Base-by-base conservation (phyloP, 2,888 invertebrate genomes). In the Monochamus alternatus region DNA sequence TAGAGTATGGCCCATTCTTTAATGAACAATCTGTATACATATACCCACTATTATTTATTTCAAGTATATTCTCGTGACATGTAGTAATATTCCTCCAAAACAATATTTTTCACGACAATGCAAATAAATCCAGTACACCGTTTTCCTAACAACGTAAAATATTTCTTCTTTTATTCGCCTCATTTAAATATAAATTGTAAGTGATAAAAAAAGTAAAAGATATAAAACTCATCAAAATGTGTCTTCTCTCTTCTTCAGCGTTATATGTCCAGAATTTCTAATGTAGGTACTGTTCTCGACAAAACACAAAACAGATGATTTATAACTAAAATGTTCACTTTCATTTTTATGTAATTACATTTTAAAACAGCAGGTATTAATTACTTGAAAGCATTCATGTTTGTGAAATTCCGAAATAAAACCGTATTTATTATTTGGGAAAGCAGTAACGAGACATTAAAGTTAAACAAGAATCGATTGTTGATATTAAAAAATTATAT, bases 291-390 rank as follows among this genome's bases (percentile, higher is more conserved):
- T 22, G 22, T 22, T 22, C 22, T 22, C 1, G 22, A 43, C 22
- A 63, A 63, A 63, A 63, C n/a, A 63, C 8, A 63, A 62, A 62
- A 62, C 62, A 31, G 60, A 14, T 63, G 62, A 43, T 63, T 63
- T 43, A 63, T 43, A 38, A 43, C 38, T 38, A 38, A 38, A 63
- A 14, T 63, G 62, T 43, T 63, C 43, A 63, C 43, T 63, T 43
- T 63, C 38, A 63, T 63, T 63, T 63, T 63, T 63, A 38, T 63
- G 62, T 63, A 63, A 63, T 63, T 63, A 38, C 62, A 43, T 14
- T 63, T 63, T 43, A 22, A 14, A 38, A 63, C 14, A 63, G 38
- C 62, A 43, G 43, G 38, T 63, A 63, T 63, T 63, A 63, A 63
- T 63, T 43, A 63, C 62, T 43, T 62, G n/a, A 38, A 43, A 62